A percentile compares a stretch with the other conserved stretches of the same genome.
phyloP scores from a whole-genome alignment of 2,797 vertebrate genomes.

The Acomys russatus region DNA sequence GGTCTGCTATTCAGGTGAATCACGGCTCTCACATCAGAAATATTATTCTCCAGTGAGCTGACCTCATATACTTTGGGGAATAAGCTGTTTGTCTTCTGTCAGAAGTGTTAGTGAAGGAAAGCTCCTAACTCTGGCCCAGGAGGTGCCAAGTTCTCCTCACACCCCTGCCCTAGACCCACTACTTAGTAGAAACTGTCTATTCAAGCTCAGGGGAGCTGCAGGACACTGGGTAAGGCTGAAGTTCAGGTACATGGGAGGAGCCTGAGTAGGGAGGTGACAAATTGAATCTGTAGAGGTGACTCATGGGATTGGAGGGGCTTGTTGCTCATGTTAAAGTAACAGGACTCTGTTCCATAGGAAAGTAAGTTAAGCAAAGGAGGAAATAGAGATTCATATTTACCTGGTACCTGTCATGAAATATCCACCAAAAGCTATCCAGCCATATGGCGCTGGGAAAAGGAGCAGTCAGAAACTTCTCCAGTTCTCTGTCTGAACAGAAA shows the following conservation, averaged over 20 bases:
- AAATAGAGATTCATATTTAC: slow-evolving; percentile 68
- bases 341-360: background rate
- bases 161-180: background rate
- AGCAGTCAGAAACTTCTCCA: slow-evolving; percentile 81
- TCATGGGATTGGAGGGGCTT: no score
- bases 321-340: background rate
- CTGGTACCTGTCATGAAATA: slow-evolving; percentile 87
- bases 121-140: background rate
- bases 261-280: background rate
- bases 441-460: slow-evolving; percentile 76
- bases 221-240: background rate
- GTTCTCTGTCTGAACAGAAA: slow-evolving; percentile 76
- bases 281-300: background rate
- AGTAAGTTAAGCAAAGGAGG: background rate
- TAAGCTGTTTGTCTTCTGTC: background rate
- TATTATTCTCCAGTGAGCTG: background rate
- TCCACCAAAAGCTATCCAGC: slow-evolving; percentile 87
- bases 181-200: fast-evolving
- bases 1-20: background rate
- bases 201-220: background rate
- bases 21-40: background rate
- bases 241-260: background rate
- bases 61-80: background rate
- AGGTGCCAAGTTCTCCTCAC: background rate
- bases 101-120: background rate